These are phyloP conservation scores for Doris montereyensis DNA, from an alignment of 2,888 invertebrate species.

Conservation along the genomic window DNA sequence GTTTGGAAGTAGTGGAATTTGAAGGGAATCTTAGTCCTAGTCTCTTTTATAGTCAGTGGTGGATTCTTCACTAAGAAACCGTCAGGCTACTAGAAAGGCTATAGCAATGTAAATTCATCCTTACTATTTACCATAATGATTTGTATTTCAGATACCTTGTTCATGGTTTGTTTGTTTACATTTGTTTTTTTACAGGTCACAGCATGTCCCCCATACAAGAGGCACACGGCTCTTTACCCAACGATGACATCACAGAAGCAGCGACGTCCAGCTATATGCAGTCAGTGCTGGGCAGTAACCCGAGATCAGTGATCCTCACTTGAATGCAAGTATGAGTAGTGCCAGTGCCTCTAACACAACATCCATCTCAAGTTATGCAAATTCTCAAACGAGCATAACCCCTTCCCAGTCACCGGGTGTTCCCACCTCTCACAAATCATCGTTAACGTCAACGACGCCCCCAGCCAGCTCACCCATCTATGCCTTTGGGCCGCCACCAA, in stretches of 20 bases:
- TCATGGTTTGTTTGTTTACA: too few relatives aligned
- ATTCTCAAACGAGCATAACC: too few relatives aligned
- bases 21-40: too few relatives aligned
- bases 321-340: too few relatives aligned
- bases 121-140: too few relatives aligned
- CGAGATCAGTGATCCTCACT: conserved; percentile 35
- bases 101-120: too few relatives aligned
- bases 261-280: conserved; percentile 80
- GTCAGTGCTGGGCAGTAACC: conserved; percentile 57
- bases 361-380: background rate
- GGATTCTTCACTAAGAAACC: too few relatives aligned
- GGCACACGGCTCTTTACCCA: conserved; percentile 58
- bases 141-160: too few relatives aligned
- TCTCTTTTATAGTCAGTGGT: too few relatives aligned
- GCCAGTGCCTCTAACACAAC: background rate
- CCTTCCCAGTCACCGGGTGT: too few relatives aligned
- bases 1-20: too few relatives aligned
- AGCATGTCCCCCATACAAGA: conserved; percentile 66
- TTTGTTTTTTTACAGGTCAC: conserved; percentile 42
- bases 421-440: conserved; percentile 32
- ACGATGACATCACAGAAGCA: conserved; percentile 77
- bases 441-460: conserved; percentile 82
- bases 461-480: conserved; percentile 51
- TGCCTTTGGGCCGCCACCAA: conserved; percentile 76
- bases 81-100: too few relatives aligned